Evolutionary conservation across 2,888 invertebrate genomes (phyloP).

Genomic region (Napeogenes sylphis): DNA sequence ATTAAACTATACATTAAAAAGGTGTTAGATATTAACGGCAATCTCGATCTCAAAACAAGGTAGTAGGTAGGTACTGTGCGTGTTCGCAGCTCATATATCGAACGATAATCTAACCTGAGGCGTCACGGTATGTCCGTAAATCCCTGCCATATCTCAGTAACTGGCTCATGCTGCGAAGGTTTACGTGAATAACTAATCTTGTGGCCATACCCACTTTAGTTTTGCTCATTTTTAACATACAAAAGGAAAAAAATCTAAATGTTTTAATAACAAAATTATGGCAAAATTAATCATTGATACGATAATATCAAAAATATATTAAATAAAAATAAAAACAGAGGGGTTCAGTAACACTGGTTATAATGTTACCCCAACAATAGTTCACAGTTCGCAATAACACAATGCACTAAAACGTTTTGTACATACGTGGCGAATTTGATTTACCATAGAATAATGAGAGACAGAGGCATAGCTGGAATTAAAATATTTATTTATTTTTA

Average conservation of each 20-base stretch:
- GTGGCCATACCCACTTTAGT: too few species aligned
- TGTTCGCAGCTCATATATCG: not conserved
- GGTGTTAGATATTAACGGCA: not conserved
- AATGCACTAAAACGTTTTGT: conserved; percentile 49
- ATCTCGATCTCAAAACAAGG: not conserved
- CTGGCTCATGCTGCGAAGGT: conserved; percentile 5
- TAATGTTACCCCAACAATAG: conserved; percentile 39
- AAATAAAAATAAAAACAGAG: conserved; percentile 6
- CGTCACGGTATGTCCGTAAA: not conserved
- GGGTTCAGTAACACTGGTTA: conserved; percentile 26
- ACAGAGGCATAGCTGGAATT: not conserved
- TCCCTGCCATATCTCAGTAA: not conserved
- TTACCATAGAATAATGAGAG: conserved; percentile 24
- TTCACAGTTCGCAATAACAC: conserved; percentile 47
- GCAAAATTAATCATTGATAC: too few species aligned
- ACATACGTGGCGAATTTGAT: conserved; percentile 42
- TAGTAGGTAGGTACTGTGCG: not conserved
- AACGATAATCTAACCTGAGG: not conserved
- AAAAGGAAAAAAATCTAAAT: too few species aligned
- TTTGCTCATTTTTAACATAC: too few species aligned
- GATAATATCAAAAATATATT: conserved; percentile 5
- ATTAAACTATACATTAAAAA: not conserved
- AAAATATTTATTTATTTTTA: too few species aligned
- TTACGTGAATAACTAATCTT: not conserved
- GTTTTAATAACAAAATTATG: too few species aligned